These are phyloP conservation scores for Ennomos erosarius DNA, from an alignment of 2,888 invertebrate species.

Conservation along the genomic window DNA sequence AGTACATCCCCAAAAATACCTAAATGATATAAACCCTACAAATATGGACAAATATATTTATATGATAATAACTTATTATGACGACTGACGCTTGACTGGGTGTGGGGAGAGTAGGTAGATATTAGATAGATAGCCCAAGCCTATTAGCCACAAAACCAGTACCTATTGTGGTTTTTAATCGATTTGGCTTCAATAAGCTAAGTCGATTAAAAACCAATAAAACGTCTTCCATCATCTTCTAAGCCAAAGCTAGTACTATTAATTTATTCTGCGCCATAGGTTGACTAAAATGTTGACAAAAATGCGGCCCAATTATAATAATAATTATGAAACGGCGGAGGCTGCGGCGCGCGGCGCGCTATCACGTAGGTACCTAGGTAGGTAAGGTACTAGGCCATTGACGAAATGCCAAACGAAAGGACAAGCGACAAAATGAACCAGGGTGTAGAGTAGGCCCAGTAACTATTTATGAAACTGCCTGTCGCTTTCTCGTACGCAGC, in stretches of 20 bases:
- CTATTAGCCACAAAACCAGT: no score
- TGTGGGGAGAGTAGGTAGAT: no score
- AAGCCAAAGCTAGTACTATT: neutral
- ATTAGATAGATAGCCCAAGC: no score
- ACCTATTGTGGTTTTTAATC: no score
- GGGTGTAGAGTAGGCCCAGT: neutral
- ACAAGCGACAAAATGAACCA: slow-evolving; percentile 24
- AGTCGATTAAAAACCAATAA: no score
- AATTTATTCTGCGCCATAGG: neutral
- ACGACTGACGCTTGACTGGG: no score
- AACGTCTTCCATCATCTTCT: no score
- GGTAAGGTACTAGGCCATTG: slow-evolving; percentile 39
- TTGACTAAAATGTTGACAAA: slow-evolving; percentile 4
- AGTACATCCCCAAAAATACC: no score
- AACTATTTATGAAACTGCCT: slow-evolving; percentile 13
- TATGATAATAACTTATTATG: no score
- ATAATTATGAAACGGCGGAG: slow-evolving; percentile 4
- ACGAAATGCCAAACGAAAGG: slow-evolving; percentile 61
- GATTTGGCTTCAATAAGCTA: no score
- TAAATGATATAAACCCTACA: no score
- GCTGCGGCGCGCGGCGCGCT: neutral
- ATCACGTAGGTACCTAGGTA: slow-evolving; percentile 26
- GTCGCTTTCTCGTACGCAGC: slow-evolving; percentile 67
- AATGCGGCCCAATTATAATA: slow-evolving; percentile 11
- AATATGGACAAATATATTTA: no score